Percentiles rank a stretch among this genome's conserved stretches.
phyloP scores from a whole-genome alignment of 2,888 invertebrate genomes.

The Acronicta leporina region DNA sequence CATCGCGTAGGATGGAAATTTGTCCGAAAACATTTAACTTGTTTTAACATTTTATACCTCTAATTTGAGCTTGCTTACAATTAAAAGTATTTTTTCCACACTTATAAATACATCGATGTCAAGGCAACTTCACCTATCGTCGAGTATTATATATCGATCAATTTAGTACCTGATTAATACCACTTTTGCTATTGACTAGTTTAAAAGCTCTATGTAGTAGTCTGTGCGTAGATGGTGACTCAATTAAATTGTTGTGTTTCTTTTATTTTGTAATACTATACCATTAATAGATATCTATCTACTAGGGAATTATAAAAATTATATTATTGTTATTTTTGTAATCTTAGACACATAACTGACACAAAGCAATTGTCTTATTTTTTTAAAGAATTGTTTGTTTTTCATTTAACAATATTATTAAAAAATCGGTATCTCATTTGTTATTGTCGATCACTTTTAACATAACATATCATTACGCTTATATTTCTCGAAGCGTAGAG shows the following conservation, averaged over 20 bases:
- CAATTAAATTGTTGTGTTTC: not conserved
- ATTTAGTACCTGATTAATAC: constrained; percentile 6
- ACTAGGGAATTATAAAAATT: too few species aligned
- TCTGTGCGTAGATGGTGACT: not conserved
- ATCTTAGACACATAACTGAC: too few species aligned
- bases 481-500: too few species aligned
- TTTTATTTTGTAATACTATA: too few species aligned
- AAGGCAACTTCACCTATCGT: constrained; percentile 2
- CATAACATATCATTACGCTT: too few species aligned
- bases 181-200: not conserved
- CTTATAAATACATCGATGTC: not conserved
- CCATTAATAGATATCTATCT: too few species aligned
- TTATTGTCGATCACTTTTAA: too few species aligned
- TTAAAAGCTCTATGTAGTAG: not conserved
- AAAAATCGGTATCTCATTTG: too few species aligned
- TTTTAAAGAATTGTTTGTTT: too few species aligned
- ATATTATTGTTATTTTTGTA: too few species aligned
- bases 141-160: constrained; percentile 5
- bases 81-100: not conserved
- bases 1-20: constrained; percentile 30
- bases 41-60: constrained; percentile 10
- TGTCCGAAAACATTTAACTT: constrained; percentile 6
- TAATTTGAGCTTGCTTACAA: constrained; percentile 9
- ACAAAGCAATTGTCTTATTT: too few species aligned
- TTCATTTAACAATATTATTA: too few species aligned